Base-by-base conservation (phyloP, 2,888 invertebrate species). In the Petrolisthes manimaculis region DNA sequence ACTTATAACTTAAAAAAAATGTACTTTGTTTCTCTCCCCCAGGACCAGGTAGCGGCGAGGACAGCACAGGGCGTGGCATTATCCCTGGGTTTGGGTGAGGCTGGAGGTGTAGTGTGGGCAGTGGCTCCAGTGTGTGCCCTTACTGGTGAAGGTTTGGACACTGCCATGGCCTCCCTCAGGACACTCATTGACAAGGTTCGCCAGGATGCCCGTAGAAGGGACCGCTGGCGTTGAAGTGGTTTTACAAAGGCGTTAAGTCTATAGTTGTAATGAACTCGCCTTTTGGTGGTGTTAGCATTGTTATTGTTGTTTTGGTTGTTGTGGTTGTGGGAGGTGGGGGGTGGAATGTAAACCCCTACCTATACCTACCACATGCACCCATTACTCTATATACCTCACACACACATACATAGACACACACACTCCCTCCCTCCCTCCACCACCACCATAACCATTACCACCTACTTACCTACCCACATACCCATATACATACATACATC, bases 81-180 rank as follows among this genome's bases (percentile, higher is more conserved):
- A 93, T 94, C 97, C 90, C 94, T 99, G 91, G 97, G 97, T 1
- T 94, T 98, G 85, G 95, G 96, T 92, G 98, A 98, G 93, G 93
- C 98, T 91, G 92, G 93, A 21, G 94, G 94, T 80, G 96, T 96
- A 92, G 94, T 96, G 91, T 97, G 97, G 96, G 96, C 96, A 93
- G 96, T 98, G 89, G 97, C 98, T 93, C 97, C 98, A 3, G 97
- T 98, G 0, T 99, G 99, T 93, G 99, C 98, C 92, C 97, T 99
- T 92, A 99, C 98, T 53, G 98, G 99, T 5, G 98, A 99, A 92
- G 99, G 99, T 18, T 95, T 99, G 12, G 97, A 98, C 93, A 98
- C 98, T 93, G 98, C 98, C 14, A 95, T 99, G 92, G 98, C 98
- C 93, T 96, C 96, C 14, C 94, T 99, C 88, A 98, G 98, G 93